Evolutionary conservation across 2,113 vertebrate species (phyloP).

Genomic region (Tupaia tana): DNA sequence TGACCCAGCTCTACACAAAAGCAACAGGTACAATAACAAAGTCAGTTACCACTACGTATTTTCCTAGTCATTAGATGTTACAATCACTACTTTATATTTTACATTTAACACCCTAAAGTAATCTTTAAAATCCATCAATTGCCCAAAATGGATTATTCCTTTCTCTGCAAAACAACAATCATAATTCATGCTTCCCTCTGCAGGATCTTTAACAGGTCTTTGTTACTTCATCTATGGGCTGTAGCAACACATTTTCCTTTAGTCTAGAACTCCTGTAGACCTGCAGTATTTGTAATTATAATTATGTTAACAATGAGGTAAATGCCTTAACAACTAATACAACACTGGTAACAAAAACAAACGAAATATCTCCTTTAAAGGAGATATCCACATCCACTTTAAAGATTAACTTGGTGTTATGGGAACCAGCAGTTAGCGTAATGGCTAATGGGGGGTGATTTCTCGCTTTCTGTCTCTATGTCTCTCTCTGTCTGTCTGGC

Average conservation of each 20-base stretch:
- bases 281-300: not conserved
- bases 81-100: not conserved
- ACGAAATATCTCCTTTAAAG: not conserved
- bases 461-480: no score
- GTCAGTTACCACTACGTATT: not conserved
- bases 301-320: not conserved
- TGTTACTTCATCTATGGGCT: not conserved
- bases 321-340: slow-evolving; percentile 13
- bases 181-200: not conserved
- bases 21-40: not conserved
- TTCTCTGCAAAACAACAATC: slow-evolving; percentile 9
- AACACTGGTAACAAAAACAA: not conserved
- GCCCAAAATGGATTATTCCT: not conserved
- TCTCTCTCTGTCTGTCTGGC: no score
- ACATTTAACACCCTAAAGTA: slow-evolving; percentile 26
- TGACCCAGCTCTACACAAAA: not conserved
- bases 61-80: not conserved
- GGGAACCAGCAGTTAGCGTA: no score
- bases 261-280: not conserved
- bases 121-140: slow-evolving; percentile 11
- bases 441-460: no score
- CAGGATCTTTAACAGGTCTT: not conserved
- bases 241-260: not conserved
- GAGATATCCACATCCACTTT: not conserved
- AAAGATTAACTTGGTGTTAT: not conserved